Conservation (phyloP, 2,797 vertebrate genomes). For the Pipistrellus pygmaeus region DNA sequence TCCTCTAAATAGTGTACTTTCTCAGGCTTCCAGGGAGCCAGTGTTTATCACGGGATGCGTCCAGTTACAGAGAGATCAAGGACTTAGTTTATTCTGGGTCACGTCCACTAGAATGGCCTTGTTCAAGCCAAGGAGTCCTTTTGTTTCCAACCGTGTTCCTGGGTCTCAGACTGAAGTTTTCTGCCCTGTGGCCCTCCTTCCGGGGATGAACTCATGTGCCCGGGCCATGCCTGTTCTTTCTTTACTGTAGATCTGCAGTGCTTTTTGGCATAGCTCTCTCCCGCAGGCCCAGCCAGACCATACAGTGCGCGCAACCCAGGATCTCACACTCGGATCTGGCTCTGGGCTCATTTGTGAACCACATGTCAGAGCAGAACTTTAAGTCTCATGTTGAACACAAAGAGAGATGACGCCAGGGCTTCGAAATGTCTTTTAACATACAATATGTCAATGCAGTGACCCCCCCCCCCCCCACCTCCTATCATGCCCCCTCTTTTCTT, state of each 20-base stretch:
- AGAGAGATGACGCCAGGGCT: slow-evolving; percentile 77
- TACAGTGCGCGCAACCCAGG: slow-evolving; percentile 70
- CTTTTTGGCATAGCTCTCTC: slow-evolving; percentile 60
- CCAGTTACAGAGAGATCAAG: slow-evolving; percentile 85
- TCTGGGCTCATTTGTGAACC: slow-evolving; percentile 78
- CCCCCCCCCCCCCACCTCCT: rapidly evolving
- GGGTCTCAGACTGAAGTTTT: slow-evolving; percentile 73
- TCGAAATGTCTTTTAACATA: slow-evolving; percentile 74
- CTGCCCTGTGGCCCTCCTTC: slow-evolving; percentile 53
- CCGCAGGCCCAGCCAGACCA: slow-evolving; percentile 52
- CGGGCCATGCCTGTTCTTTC: slow-evolving; percentile 21
- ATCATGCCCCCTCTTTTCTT: slow-evolving; percentile 13
- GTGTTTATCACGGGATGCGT: slow-evolving; percentile 86
- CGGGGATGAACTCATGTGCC: slow-evolving; percentile 67
- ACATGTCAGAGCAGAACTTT: slow-evolving; percentile 73
- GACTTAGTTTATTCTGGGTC: slow-evolving; percentile 84
- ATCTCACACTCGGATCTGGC: slow-evolving; percentile 75
- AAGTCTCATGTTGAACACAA: slow-evolving; percentile 76
- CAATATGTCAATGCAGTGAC: slow-evolving; percentile 63
- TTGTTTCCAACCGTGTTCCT: slow-evolving; percentile 69
- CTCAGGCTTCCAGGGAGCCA: slow-evolving; percentile 86
- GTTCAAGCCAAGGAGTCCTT: slow-evolving; percentile 75
- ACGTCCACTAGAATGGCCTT: slow-evolving; percentile 73
- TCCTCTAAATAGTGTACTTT: slow-evolving; percentile 86
- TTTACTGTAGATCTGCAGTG: slow-evolving; percentile 66